Evolutionary conservation across 1,140 invertebrate species (phyloP).

Genomic region (Pantala flavescens): DNA sequence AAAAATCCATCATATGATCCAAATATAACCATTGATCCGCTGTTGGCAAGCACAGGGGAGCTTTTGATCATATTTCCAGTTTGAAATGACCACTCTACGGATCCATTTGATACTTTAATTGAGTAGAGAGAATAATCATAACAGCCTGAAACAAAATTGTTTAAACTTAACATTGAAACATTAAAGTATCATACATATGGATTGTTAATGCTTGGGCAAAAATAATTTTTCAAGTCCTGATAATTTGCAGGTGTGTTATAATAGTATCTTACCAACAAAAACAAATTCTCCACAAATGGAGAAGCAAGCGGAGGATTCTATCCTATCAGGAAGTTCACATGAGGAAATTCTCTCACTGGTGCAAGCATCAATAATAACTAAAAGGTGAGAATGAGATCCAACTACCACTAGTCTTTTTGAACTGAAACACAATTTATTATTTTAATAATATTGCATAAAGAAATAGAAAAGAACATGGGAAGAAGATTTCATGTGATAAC

Average conservation of each 20-base stretch:
- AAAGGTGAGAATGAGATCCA: constrained; percentile 51
- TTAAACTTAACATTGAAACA: constrained; percentile 30
- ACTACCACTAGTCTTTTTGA: constrained; percentile 26
- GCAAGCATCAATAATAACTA: constrained; percentile 40
- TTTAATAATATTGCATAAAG: too few species aligned
- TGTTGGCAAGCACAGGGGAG: constrained; percentile 40
- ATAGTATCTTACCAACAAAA: constrained; percentile 31
- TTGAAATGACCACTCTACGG: constrained; percentile 48
- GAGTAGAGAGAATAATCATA: constrained; percentile 56
- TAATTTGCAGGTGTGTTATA: too few species aligned
- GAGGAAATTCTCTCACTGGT: constrained; percentile 33
- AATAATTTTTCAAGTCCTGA: too few species aligned
- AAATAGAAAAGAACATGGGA: too few species aligned
- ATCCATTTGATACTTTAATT: constrained; percentile 41
- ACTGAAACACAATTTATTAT: too few species aligned
- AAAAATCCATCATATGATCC: constrained; percentile 58
- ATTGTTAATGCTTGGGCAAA: too few species aligned
- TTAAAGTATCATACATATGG: too few species aligned
- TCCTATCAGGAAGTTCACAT: constrained; percentile 38
- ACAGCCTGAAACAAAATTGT: constrained; percentile 41
- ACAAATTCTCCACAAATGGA: constrained; percentile 33
- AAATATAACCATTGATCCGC: constrained; percentile 41
- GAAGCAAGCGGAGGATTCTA: constrained; percentile 45
- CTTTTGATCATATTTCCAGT: constrained; percentile 54
- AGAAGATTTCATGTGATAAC: too few species aligned